These are phyloP conservation scores for Ferrisia virgata DNA, from an alignment of 2,888 invertebrate species.

Conservation along the genomic window DNA sequence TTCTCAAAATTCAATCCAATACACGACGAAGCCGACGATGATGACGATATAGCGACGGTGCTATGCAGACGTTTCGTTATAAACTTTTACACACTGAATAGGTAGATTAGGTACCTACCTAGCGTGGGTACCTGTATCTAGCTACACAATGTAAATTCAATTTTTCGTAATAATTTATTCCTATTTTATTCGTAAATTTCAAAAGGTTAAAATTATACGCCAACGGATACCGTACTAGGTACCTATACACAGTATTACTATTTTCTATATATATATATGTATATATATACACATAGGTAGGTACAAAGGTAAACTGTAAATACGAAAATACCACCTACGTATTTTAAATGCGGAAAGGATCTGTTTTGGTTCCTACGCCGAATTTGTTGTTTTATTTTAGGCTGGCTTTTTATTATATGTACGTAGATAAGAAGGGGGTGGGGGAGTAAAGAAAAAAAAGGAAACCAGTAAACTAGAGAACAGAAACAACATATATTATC, in stretches of 20 bases:
- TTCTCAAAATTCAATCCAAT: slow-evolving; percentile 2
- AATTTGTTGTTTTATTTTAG: not conserved
- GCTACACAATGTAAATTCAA: not conserved
- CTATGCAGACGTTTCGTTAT: not conserved
- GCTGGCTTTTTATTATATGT: not conserved
- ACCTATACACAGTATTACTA: no score
- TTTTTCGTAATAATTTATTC: slow-evolving; percentile 2
- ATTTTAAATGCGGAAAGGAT: not conserved
- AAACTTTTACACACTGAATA: no score
- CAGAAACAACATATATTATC: not conserved
- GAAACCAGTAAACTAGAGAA: not conserved
- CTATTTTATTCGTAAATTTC: not conserved
- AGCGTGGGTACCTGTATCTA: no score
- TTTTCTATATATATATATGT: no score
- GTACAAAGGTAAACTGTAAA: not conserved
- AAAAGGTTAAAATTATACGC: slow-evolving; percentile 11
- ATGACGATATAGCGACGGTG: not conserved
- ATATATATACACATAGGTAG: no score
- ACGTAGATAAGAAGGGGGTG: no score
- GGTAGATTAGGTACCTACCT: no score
- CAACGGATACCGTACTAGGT: not conserved
- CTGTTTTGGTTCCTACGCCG: not conserved
- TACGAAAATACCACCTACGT: not conserved
- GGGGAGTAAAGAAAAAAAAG: not conserved
- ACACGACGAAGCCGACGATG: not conserved